phyloP scores from a whole-genome alignment of 2,797 vertebrate genomes.

The Poliocrania exsul region DNA sequence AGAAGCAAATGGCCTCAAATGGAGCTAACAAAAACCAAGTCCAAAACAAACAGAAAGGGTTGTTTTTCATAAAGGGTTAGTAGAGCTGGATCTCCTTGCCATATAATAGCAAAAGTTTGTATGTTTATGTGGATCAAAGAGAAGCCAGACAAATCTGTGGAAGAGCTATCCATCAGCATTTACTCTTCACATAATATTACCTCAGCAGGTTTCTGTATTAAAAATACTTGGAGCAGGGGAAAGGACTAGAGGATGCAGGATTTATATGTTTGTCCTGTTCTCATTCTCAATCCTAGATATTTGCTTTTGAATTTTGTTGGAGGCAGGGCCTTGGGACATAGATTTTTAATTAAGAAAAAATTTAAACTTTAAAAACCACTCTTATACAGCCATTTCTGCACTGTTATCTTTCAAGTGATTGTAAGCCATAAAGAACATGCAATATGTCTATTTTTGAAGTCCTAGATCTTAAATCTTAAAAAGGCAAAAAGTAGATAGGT shows the following conservation, averaged over 20 bases:
- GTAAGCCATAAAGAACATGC: not conserved
- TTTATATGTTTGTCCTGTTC: not conserved
- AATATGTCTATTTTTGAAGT: not conserved
- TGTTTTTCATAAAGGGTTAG: not conserved
- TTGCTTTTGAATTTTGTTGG: not conserved
- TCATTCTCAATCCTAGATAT: not conserved
- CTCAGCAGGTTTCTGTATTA: not conserved
- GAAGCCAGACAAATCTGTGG: not conserved
- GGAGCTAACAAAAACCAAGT: not conserved
- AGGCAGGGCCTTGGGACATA: not conserved
- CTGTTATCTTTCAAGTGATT: not conserved
- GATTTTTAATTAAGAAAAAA: not conserved
- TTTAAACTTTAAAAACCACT: not conserved
- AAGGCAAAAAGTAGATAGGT: not conserved
- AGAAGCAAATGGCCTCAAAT: not conserved
- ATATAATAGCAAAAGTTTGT: not conserved
- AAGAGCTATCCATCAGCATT: not conserved
- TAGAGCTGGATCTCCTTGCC: not conserved
- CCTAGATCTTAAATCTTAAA: not conserved
- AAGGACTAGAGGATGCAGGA: not conserved
- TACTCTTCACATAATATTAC: not conserved
- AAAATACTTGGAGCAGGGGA: not conserved
- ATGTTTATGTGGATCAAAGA: not conserved
- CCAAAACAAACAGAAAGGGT: not conserved
- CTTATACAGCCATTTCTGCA: not conserved